These are phyloP conservation scores for Suricata suricatta DNA, from an alignment of 2,113 vertebrate species.

Conservation along the genomic window DNA sequence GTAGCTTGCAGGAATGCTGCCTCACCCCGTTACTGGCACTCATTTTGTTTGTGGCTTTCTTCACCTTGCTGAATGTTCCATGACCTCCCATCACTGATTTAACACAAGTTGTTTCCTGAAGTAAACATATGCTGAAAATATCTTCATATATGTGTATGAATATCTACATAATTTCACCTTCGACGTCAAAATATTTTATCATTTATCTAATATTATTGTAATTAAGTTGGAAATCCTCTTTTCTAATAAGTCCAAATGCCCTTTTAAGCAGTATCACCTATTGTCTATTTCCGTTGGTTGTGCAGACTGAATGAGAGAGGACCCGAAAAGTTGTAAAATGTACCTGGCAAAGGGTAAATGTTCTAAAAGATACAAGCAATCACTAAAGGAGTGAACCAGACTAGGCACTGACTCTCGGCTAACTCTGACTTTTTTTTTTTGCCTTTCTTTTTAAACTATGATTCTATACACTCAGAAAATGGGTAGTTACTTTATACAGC, in stretches of 20 bases:
- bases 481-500: neutral
- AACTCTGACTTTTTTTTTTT: neutral
- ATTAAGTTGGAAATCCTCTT: neutral
- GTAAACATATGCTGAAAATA: neutral
- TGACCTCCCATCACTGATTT: neutral
- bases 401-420: neutral
- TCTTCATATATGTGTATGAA: neutral
- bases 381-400: neutral
- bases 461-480: conserved; percentile 26
- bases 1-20: neutral
- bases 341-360: neutral
- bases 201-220: neutral
- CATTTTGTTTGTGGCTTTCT: neutral
- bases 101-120: neutral
- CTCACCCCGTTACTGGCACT: neutral
- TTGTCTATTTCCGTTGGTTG: neutral
- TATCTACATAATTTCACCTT: neutral
- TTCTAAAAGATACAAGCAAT: neutral
- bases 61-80: neutral
- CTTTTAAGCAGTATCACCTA: neutral
- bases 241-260: neutral
- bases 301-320: neutral
- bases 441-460: neutral
- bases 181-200: neutral
- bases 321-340: neutral